Base-by-base conservation (phyloP, 2,113 vertebrate species). In the Oostethus manadensis region DNA sequence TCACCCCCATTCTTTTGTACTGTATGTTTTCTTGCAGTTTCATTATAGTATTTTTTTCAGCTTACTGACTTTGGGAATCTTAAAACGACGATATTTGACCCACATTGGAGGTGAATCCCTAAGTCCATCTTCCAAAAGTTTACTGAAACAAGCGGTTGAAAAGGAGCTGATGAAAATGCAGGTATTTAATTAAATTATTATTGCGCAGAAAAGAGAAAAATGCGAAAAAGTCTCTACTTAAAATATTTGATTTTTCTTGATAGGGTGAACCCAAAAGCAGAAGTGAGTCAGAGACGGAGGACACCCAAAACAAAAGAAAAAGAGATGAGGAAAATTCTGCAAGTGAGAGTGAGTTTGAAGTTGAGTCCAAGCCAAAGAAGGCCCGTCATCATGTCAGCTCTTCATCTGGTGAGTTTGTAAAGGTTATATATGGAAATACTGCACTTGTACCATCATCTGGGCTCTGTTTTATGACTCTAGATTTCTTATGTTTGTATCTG, bases 131-230 rank as follows among this genome's bases (percentile, higher is more conserved):
- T 77, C 70, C 21, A 80, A 21, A 71, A 49, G 10, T 44, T 33
- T 81, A 4, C 76, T 90, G 58, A 90, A 88, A 59, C 58, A 23
- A 38, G 78, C 81, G 18, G 85, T 88, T 26, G 48, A 84, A 61
- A 81, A 89, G 56, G 87, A 89, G 35, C 72, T 90, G 11, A 14
- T 77, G 17, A 89, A 86, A 50, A 90, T 89, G 86, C 80, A 88
- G 86, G 87, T 88, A 74, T 40, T 13, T n/a, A 55, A 20, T 13
- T n/a, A 55, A 20, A 20, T 53, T 42, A 8, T 33, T 33, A 33
- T 6, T 33, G 29, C 29, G 1, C 7, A 14, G 11, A 42, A 14
- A n/a, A 42, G 38, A 14, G 13, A 42, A 14, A n/a, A 14, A 42
- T 42, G 4, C 29, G 4, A 6, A 33, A 33, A 33, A 50, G 10